These are phyloP conservation scores for Sandelia bainsii DNA, from an alignment of 2,797 vertebrate genomes.

Conservation along the genomic window DNA sequence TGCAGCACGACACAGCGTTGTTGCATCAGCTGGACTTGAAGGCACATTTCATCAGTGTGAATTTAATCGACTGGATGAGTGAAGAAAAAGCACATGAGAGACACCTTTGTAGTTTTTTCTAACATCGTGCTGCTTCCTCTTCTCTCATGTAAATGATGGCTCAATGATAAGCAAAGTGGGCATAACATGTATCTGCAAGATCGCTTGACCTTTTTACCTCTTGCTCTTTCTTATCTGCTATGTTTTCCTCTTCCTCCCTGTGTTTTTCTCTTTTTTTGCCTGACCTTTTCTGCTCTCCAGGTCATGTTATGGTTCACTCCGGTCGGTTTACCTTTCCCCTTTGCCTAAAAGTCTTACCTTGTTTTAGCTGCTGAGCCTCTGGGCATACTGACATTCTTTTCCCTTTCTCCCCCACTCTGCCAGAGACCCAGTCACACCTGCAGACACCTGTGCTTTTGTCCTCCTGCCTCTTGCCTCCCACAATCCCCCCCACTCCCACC, in stretches of 20 bases:
- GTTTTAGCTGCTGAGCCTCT: conserved; percentile 67
- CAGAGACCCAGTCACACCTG: conserved; percentile 78
- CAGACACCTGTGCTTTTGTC: conserved; percentile 86
- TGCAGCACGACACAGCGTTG: conserved; percentile 25
- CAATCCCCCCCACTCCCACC: conserved; percentile 23
- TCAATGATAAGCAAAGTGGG: conserved; percentile 28
- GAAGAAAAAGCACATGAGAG: background rate
- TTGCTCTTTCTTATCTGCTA: conserved; percentile 65
- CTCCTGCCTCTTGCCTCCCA: conserved; percentile 58
- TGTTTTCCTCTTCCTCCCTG: conserved; percentile 56
- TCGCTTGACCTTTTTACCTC: conserved; percentile 74
- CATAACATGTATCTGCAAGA: conserved; percentile 16
- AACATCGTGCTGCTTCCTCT: conserved; percentile 32
- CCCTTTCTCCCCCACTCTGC: conserved; percentile 33
- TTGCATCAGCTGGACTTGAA: conserved; percentile 47
- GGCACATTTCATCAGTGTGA: background rate
- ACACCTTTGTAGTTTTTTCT: conserved; percentile 3
- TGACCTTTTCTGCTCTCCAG: conserved; percentile 69
- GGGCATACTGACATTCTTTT: conserved; percentile 66
- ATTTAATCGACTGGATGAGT: background rate
- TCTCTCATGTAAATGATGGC: conserved; percentile 28
- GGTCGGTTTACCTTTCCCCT: conserved; percentile 61
- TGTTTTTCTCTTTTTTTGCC: conserved; percentile 51
- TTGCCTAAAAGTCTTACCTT: conserved; percentile 69
- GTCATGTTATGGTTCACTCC: conserved; percentile 73